These are phyloP conservation scores for Drosophila bocki DNA, from an alignment of 1,140 invertebrate species.

Conservation along the genomic window DNA sequence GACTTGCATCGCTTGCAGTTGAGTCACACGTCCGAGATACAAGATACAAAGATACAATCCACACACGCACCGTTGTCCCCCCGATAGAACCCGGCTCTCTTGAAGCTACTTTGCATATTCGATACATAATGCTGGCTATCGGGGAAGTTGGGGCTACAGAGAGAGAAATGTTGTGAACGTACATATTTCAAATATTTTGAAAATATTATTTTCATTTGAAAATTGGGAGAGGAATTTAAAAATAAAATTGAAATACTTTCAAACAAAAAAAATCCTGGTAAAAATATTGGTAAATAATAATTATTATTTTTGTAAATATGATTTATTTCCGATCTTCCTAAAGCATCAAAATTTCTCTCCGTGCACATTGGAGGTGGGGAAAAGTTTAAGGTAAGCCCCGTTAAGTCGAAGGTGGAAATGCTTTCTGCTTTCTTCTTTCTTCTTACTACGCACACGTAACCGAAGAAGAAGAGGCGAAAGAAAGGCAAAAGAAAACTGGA, in stretches of 20 bases:
- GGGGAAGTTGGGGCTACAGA: slow-evolving; percentile 13
- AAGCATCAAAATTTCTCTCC: neutral
- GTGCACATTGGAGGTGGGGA: slow-evolving; percentile 9
- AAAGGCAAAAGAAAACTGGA: slow-evolving; percentile 25
- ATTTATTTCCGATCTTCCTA: neutral
- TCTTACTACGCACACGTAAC: slow-evolving; percentile 62
- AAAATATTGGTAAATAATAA: too few relatives aligned
- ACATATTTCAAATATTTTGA: too few relatives aligned
- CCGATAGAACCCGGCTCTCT: slow-evolving; percentile 38
- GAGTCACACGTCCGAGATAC: slow-evolving; percentile 69
- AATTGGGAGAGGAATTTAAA: too few relatives aligned
- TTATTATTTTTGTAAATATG: neutral
- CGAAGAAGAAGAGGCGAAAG: slow-evolving; percentile 37
- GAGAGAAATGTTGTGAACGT: slow-evolving; percentile 3
- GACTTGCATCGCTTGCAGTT: slow-evolving; percentile 62
- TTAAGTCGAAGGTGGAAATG: slow-evolving; percentile 61
- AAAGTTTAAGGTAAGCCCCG: slow-evolving; percentile 16
- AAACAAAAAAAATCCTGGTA: too few relatives aligned
- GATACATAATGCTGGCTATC: slow-evolving; percentile 48
- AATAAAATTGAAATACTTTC: too few relatives aligned
- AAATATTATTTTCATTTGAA: too few relatives aligned
- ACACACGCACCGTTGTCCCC: slow-evolving; percentile 41
- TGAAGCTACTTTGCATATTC: slow-evolving; percentile 74
- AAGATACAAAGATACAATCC: slow-evolving; percentile 48
- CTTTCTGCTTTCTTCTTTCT: slow-evolving; percentile 60